A percentile compares a stretch with the other conserved stretches of the same genome.
phyloP scores from a whole-genome alignment of 2,888 invertebrate genomes.

The Tenthredo scrophulariae region DNA sequence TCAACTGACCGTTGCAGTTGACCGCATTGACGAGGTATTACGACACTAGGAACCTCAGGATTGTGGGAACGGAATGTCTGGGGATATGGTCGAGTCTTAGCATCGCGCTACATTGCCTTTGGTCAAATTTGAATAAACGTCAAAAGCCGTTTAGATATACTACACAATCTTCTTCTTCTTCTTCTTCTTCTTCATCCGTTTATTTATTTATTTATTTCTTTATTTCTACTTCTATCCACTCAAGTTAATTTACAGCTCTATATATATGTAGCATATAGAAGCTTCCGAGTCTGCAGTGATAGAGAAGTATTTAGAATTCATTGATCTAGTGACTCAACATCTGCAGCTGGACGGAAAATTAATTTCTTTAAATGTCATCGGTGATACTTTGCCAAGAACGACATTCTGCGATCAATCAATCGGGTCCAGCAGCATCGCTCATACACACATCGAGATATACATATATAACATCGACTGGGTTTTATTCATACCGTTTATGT shows the following conservation, averaged over 20 bases:
- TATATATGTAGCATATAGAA: background rate
- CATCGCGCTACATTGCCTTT: constrained; percentile 7
- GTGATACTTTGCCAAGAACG: background rate
- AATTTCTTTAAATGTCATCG: constrained; percentile 1
- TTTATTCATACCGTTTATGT: background rate
- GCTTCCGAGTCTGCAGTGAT: background rate
- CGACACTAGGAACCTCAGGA: constrained; percentile 41
- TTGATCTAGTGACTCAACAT: background rate
- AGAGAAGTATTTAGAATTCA: background rate
- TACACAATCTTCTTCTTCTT: background rate
- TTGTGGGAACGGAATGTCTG: constrained; percentile 52
- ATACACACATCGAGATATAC: background rate
- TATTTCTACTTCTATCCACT: background rate
- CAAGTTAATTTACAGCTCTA: background rate
- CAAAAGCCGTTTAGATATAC: background rate
- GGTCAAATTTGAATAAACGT: constrained; percentile 42
- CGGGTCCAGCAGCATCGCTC: background rate
- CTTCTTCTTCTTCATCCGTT: background rate
- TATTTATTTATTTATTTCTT: background rate
- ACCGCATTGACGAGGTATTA: constrained; percentile 20
- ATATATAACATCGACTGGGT: background rate
- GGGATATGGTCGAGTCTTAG: constrained; percentile 22
- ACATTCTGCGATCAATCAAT: constrained; percentile 35
- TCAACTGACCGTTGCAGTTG: constrained; percentile 22
- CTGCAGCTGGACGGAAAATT: constrained; percentile 20